Base-by-base conservation (phyloP, 2,113 vertebrate genomes). In the Cariama cristata region DNA sequence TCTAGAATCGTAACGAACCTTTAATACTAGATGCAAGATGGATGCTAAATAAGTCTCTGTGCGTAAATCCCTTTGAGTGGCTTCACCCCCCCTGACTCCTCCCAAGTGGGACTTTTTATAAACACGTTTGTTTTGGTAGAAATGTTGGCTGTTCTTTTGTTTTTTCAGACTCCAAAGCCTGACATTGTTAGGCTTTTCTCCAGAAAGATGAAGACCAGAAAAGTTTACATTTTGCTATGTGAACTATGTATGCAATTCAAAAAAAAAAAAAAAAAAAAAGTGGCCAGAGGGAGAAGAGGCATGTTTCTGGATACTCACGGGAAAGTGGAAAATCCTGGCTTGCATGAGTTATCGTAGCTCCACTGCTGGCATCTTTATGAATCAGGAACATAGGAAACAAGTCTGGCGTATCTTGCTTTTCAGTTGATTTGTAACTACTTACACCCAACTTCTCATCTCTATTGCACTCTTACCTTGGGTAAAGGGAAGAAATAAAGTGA, bases 71-170 rank as follows among this genome's bases (percentile, higher is more conserved):
- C 13, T 58, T 79, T 49, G 8, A n/a, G 20, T 40, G 26, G 18
- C 28, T 60, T 81, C 17, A 40, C 3, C 19, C 2, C 4, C 9
- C 5, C 1, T n/a, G 8, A 4, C 7, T 24, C 12, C 14, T 44
- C 4, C 9, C 15, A 35, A 47, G 22, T 7, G 3, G 6, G 45
- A 69, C 24, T 73, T 91, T 91, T 8, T 4, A 52, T 60, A 50
- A 21, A 13, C 44, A 27, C 8, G 30, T 64, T 12, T 79, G 2
- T n/a, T 76, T 49, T 20, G 10, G 4, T 42, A 47, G 50, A 59
- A 32, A 62, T 72, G 86, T 86, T 66, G 35, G 19, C 19, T 59
- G 26, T 20, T 82, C 7, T 3, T 74, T 62, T 89, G 11, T 27
- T 93, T 73, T 73, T 55, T 64, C 26, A 56, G 28, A 38, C 22